Percentiles rank a stretch among this genome's conserved stretches.
These are phyloP conservation scores for Montipora capitata DNA, from an alignment of 92 coral and sea anemone species.

Conservation along the genomic window DNA sequence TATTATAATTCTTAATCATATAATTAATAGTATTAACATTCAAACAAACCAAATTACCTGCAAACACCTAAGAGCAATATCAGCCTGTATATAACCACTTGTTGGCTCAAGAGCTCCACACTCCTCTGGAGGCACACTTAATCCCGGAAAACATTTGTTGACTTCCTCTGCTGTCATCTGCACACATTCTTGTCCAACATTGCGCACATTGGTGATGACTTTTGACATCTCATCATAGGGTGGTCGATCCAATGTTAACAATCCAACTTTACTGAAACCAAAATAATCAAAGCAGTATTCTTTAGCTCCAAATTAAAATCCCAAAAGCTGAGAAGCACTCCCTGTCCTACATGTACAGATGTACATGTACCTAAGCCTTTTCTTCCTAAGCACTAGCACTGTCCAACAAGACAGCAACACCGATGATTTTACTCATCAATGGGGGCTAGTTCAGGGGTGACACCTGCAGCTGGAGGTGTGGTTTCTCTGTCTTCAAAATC, in stretches of 20 bases:
- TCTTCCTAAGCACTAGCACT: too few species aligned
- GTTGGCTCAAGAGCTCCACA: constrained; percentile 77
- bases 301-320: too few species aligned
- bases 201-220: constrained; percentile 67
- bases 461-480: too few species aligned
- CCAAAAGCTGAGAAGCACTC: too few species aligned
- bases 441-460: too few species aligned
- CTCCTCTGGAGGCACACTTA: constrained; percentile 51
- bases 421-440: too few species aligned
- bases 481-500: too few species aligned
- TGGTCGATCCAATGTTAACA: constrained; percentile 81
- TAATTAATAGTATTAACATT: background rate
- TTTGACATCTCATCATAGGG: constrained; percentile 61
- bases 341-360: too few species aligned
- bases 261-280: constrained; percentile 77
- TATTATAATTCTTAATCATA: too few species aligned
- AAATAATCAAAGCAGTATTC: background rate
- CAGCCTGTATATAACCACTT: constrained; percentile 82
- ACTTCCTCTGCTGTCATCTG: constrained; percentile 77
- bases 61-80: constrained; percentile 68
- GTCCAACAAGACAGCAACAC: too few species aligned
- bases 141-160: constrained; percentile 65
- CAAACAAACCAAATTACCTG: constrained; percentile 56
- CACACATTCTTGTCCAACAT: constrained; percentile 76
- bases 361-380: too few species aligned